Conservation (phyloP, 2,888 invertebrate species). For the Trissolcus japonicus region DNA sequence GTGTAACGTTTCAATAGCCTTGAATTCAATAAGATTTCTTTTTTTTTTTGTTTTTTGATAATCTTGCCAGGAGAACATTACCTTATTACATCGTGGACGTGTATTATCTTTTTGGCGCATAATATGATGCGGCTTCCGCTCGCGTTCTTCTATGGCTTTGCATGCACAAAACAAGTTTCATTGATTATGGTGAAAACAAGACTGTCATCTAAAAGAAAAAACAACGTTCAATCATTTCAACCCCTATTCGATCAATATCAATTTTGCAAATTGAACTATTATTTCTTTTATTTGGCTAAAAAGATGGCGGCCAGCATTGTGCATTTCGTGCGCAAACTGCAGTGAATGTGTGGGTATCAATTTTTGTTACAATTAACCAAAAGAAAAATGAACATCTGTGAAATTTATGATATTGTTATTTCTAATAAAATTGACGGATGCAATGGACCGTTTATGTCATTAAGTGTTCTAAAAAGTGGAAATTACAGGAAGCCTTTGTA, state of each 20-base stretch:
- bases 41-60: slow-evolving; percentile 6
- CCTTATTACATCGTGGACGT: slow-evolving; percentile 43
- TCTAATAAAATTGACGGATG: slow-evolving; percentile 52
- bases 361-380: too few relatives aligned
- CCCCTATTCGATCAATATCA: too few relatives aligned
- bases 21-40: slow-evolving; percentile 46
- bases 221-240: too few relatives aligned
- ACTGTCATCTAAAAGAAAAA: neutral
- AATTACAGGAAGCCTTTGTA: slow-evolving; percentile 57
- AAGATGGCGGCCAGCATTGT: neutral
- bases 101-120: slow-evolving; percentile 47
- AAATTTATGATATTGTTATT: slow-evolving; percentile 27
- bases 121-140: slow-evolving; percentile 43
- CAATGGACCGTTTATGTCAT: slow-evolving; percentile 55
- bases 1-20: slow-evolving; percentile 44
- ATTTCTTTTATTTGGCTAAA: neutral
- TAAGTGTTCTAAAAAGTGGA: slow-evolving; percentile 44
- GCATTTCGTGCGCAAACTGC: neutral
- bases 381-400: neutral
- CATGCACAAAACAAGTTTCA: neutral
- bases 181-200: neutral
- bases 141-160: slow-evolving; percentile 48
- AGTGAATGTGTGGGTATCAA: too few relatives aligned
- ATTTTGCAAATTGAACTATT: too few relatives aligned
- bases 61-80: slow-evolving; percentile 43